phyloP scores from a whole-genome alignment of 2,888 invertebrate genomes.

The Acrobasis suavella region DNA sequence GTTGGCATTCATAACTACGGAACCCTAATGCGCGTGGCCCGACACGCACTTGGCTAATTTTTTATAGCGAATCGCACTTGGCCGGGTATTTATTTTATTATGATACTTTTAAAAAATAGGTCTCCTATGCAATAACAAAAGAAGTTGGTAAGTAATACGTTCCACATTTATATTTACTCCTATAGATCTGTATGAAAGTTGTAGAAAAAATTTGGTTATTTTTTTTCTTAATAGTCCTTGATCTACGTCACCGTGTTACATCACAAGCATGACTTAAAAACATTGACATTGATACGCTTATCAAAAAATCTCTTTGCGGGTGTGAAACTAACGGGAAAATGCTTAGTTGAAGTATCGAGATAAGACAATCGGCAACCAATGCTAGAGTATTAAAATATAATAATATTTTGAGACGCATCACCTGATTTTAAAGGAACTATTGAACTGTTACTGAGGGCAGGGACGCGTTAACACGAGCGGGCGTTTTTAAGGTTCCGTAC shows the following conservation, averaged over 20 bases:
- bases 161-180: too few relatives aligned
- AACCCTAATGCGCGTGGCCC: too few relatives aligned
- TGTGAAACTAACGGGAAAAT: slow-evolving; percentile 12
- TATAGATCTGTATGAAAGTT: too few relatives aligned
- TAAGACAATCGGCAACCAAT: slow-evolving; percentile 1
- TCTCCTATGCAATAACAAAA: too few relatives aligned
- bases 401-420: neutral
- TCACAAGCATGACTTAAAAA: neutral
- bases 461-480: neutral
- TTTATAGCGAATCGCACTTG: too few relatives aligned
- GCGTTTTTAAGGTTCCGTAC: neutral
- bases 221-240: neutral
- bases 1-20: too few relatives aligned
- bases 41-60: too few relatives aligned
- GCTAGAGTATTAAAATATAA: neutral
- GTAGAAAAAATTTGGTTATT: too few relatives aligned
- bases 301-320: slow-evolving; percentile 1
- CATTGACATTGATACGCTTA: slow-evolving; percentile 2
- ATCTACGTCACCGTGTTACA: neutral
- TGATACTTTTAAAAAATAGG: too few relatives aligned
- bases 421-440: neutral
- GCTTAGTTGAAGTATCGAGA: neutral
- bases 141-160: too few relatives aligned
- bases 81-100: too few relatives aligned
- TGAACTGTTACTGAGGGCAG: neutral